Conservation (phyloP, 2,888 invertebrate species). For the Taphrorychus bicolor region DNA sequence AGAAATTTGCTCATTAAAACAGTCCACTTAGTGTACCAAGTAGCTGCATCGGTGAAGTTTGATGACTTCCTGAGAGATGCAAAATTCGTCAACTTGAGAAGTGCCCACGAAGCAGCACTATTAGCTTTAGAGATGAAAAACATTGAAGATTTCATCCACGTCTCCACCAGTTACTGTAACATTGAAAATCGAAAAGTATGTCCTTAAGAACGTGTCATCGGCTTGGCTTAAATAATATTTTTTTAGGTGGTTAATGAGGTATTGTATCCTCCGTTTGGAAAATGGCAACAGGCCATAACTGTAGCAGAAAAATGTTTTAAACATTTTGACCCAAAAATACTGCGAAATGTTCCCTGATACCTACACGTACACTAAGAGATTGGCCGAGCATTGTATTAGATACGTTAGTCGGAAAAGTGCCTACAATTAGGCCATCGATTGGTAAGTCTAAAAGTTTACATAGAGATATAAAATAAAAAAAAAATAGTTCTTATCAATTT, state of each 20-base stretch:
- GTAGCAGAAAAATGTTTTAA: conserved; percentile 68
- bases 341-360: conserved; percentile 81
- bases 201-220: not conserved
- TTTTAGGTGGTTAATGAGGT: conserved; percentile 73
- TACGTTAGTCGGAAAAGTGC: conserved; percentile 65
- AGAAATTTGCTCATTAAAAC: conserved; percentile 64
- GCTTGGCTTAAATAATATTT: not conserved
- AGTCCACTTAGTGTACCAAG: conserved; percentile 76
- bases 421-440: conserved; percentile 85
- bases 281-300: conserved; percentile 73
- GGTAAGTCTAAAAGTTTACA: conserved; percentile 62
- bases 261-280: conserved; percentile 72
- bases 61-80: conserved; percentile 77
- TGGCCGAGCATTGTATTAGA: conserved; percentile 85
- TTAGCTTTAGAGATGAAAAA: conserved; percentile 66
- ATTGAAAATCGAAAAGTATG: conserved; percentile 63
- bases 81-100: conserved; percentile 69
- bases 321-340: conserved; percentile 66
- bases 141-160: conserved; percentile 69
- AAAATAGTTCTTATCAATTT: too few relatives aligned
- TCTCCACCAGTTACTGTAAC: conserved; percentile 89
- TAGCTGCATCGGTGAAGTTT: conserved; percentile 84
- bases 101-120: conserved; percentile 69
- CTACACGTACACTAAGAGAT: conserved; percentile 87
- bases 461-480: not conserved